A percentile compares a stretch with the other conserved stretches of the same genome.
Conservation (phyloP, 2,888 invertebrate species). For the Nemotelus nigrinus region DNA sequence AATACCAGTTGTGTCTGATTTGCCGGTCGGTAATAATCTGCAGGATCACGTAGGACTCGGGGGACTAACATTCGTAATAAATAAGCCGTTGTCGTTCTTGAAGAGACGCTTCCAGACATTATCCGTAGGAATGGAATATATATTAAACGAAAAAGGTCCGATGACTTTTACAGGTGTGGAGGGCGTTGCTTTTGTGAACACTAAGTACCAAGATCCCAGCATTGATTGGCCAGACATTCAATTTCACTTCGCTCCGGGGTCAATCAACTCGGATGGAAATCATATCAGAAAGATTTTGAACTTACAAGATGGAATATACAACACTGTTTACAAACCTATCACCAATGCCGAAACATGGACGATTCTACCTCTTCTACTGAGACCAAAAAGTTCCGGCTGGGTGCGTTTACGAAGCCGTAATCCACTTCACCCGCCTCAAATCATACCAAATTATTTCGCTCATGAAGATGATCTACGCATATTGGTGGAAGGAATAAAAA, state of each 20-base stretch:
- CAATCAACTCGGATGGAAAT: conserved; percentile 84
- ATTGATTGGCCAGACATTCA: conserved; percentile 86
- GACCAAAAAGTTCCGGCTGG: conserved; percentile 89
- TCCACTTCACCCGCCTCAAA: conserved; percentile 83
- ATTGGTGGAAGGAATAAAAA: conserved; percentile 84
- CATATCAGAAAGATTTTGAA: conserved; percentile 81
- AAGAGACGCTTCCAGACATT: conserved; percentile 81
- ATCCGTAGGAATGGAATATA: conserved; percentile 82
- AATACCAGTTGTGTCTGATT: conserved; percentile 78
- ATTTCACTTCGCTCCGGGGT: conserved; percentile 87
- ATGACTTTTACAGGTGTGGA: conserved; percentile 87
- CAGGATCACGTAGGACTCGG: conserved; percentile 91
- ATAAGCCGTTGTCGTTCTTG: conserved; percentile 82
- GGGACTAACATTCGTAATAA: conserved; percentile 83
- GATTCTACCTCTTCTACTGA: conserved; percentile 79
- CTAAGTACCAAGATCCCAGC: conserved; percentile 82
- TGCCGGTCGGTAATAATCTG: conserved; percentile 84
- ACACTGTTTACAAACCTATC: conserved; percentile 85
- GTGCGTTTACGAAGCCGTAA: conserved; percentile 83
- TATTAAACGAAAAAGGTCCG: conserved; percentile 82
- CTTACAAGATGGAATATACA: conserved; percentile 81
- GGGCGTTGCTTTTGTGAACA: conserved; percentile 87
- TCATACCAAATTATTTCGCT: conserved; percentile 93
- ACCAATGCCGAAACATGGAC: conserved; percentile 85
- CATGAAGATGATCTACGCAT: conserved; percentile 83